Base-by-base conservation (phyloP, 2,888 invertebrate species). In the Linhomoeus sp. region DNA sequence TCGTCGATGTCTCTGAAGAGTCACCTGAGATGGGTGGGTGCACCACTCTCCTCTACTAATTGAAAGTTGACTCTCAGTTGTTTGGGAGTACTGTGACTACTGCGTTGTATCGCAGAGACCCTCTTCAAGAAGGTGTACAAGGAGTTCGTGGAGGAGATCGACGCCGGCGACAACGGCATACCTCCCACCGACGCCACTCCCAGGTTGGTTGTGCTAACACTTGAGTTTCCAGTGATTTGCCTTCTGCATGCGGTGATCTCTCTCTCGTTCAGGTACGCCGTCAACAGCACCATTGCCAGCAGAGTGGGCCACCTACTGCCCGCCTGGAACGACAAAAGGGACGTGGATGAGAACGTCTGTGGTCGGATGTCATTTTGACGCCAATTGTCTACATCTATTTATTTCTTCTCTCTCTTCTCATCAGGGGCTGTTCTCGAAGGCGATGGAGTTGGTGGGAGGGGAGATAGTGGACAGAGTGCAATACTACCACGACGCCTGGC, bases 91-190 rank as follows among this genome's bases (percentile, higher is more conserved):
- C n/a, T n/a, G n/a, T n/a, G n/a, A n/a, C n/a, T n/a, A n/a, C n/a
- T n/a, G n/a, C n/a, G n/a, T n/a, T n/a, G n/a, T n/a, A n/a, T n/a
- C n/a, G n/a, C n/a, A n/a, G n/a, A n/a, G n/a, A n/a, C n/a, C n/a
- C 56, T 72, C 35, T 73, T 60, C 54, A 62, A 67, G 47, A 69
- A 69, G 53, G 73, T 94, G 0, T 97, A 97, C 65, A 78, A 81
- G 53, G 75, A 75, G 49, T 81, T 94, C 47, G 77, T 97, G 17
- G 79, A 81, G 69, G 90, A 92, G 72, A 74, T 97, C 50, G 97
- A 97, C 70, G 94, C 81, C 1, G 80, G 92, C 47, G 97, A 97
- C 66, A 97, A 97, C 71, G 97, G 94, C n/a, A 74, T 92, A 0
- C 77, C 79, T 9, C 56, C 56, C 33, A 41, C 1, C 19, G 53